Percentiles rank a stretch among this genome's conserved stretches.
phyloP scores from a whole-genome alignment of 2,888 invertebrate genomes.

The Sicus ferrugineus region DNA sequence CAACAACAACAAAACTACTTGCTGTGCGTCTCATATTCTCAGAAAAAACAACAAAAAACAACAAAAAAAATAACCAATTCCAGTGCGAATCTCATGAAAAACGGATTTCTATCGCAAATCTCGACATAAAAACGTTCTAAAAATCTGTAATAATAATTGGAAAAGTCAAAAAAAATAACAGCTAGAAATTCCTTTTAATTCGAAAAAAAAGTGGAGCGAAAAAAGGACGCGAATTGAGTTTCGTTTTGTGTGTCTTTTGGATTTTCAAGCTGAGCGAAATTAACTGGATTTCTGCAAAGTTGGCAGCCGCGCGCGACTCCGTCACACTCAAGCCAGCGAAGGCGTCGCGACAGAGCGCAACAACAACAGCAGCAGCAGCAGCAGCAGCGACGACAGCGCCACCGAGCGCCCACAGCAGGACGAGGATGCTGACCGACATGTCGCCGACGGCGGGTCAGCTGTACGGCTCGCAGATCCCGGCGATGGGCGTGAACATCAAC shows the following conservation, averaged over 20 bases:
- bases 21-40: no score
- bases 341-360: constrained; percentile 16
- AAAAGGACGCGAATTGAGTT: no score
- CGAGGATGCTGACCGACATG: constrained; percentile 69
- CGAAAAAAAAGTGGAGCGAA: no score
- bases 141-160: not conserved
- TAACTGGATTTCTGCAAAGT: not conserved
- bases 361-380: constrained; percentile 1
- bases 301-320: constrained; percentile 24
- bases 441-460: constrained; percentile 70
- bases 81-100: not conserved
- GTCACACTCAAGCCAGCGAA: constrained; percentile 5
- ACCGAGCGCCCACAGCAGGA: not conserved
- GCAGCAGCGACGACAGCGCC: not conserved
- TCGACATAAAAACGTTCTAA: not conserved
- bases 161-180: no score
- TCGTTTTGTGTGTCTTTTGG: not conserved
- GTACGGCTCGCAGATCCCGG: constrained; percentile 70
- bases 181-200: no score
- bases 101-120: not conserved
- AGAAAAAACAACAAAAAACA: not conserved
- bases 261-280: not conserved
- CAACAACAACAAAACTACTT: no score
- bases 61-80: not conserved
- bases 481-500: constrained; percentile 70